A percentile compares a stretch with the other conserved stretches of the same genome.
Conservation (phyloP, 1,140 invertebrate species). For the silkworm (Bombyx mori) region ASM3026992v2 NC_085120.1:6029501-6030000, state of each 20-base stretch:
- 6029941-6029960: conserved; percentile 9
- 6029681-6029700: conserved; percentile 42
- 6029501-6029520: neutral
- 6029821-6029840: conserved; percentile 19
- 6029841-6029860: conserved; percentile 4
- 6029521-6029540: neutral
- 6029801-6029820: conserved; percentile 38
- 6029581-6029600: conserved; percentile 18
- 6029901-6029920: conserved; percentile 23
- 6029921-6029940: conserved; percentile 24
- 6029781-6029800: conserved; percentile 57
- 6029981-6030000: conserved; percentile 27
- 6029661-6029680: conserved; percentile 28
- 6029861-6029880: conserved; percentile 36
- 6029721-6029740: conserved; percentile 68
- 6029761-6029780: conserved; percentile 58
- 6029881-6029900: conserved; percentile 34
- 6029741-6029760: conserved; percentile 65
- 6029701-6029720: conserved; percentile 56
- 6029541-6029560: neutral
- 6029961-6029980: conserved; percentile 15
- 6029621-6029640: conserved; percentile 33
- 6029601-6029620: conserved; percentile 18
- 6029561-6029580: conserved; percentile 18
- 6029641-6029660: conserved; percentile 16